Conservation (phyloP, 64 coral and sea anemone genomes). For the Actinia tenebrosa region DNA sequence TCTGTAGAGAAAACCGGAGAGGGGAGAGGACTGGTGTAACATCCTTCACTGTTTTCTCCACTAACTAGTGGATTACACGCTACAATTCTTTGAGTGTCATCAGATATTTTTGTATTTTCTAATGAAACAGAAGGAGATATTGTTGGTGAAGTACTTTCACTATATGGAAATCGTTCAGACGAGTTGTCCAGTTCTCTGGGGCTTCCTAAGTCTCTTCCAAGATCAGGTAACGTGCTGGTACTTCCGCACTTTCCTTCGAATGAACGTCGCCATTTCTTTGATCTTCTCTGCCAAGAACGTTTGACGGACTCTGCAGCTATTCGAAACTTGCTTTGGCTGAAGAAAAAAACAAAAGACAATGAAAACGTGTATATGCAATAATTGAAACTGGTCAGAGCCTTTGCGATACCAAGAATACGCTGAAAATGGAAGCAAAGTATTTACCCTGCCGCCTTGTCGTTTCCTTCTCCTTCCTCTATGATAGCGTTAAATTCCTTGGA, state of each 20-base stretch:
- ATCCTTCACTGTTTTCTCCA: not conserved
- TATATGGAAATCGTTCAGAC: not conserved
- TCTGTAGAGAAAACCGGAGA: not conserved
- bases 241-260: constrained; percentile 49
- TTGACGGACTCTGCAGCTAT: constrained; percentile 53
- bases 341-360: not conserved
- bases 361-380: not conserved
- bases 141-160: not conserved
- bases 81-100: not conserved
- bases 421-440: not conserved
- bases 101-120: constrained; percentile 3
- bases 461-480: constrained; percentile 33
- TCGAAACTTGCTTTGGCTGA: constrained; percentile 51
- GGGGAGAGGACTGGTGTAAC: not conserved
- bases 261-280: constrained; percentile 74
- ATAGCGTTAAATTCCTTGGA: constrained; percentile 36
- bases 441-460: constrained; percentile 37
- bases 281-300: constrained; percentile 60
- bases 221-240: constrained; percentile 27
- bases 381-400: no score
- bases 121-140: not conserved
- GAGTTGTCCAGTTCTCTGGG: not conserved
- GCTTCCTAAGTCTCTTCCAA: not conserved
- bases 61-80: not conserved
- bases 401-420: not conserved